These are phyloP conservation scores for Carduelis carduelis DNA, from an alignment of 2,797 vertebrate genomes.

Conservation along the genomic window DNA sequence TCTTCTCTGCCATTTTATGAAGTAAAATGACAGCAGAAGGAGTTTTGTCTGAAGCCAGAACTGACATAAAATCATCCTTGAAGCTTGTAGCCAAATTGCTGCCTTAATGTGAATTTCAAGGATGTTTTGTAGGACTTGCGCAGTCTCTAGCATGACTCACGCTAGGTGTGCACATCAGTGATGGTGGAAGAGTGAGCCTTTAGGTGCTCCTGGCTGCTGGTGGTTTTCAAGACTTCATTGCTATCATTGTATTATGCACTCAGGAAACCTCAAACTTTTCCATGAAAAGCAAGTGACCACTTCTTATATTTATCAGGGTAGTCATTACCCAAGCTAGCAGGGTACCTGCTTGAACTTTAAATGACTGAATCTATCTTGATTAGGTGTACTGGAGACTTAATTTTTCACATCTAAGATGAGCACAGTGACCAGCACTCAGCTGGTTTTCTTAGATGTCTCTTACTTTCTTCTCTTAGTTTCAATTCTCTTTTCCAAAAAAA, in stretches of 20 bases:
- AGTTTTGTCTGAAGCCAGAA: background rate
- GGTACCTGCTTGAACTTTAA: background rate
- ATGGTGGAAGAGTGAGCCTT: background rate
- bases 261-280: background rate
- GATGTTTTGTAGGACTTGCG: background rate
- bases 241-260: background rate
- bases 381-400: background rate
- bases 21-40: background rate
- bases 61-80: background rate
- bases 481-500: background rate
- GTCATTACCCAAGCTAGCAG: background rate
- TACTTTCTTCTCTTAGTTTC: background rate
- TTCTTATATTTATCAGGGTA: background rate
- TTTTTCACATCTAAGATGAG: background rate
- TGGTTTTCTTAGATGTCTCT: background rate
- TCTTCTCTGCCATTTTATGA: background rate
- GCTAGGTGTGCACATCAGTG: fast-evolving
- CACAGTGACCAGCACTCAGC: background rate
- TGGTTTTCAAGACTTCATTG: background rate
- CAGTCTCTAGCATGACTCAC: fast-evolving
- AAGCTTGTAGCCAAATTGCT: background rate
- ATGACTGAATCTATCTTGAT: background rate
- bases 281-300: background rate
- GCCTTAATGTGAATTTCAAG: background rate
- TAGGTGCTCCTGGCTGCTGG: background rate